phyloP scores from a whole-genome alignment of 2,797 vertebrate species.

The Enteromius argenteus region DNA sequence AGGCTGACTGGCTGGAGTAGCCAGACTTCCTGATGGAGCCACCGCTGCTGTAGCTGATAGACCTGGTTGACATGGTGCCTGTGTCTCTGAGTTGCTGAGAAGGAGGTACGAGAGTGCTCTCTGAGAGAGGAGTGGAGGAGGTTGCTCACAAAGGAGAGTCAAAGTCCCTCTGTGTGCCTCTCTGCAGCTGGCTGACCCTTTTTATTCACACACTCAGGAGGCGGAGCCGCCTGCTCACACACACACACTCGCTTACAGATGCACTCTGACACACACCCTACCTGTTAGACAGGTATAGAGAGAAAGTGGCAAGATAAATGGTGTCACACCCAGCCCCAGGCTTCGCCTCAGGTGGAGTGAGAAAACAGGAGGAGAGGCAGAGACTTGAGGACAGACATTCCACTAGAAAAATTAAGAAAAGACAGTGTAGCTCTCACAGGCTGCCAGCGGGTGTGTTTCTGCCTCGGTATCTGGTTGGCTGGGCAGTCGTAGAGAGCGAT shows the following conservation, averaged over 20 bases:
- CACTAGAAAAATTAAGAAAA: constrained; percentile 45
- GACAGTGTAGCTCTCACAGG: constrained; percentile 44
- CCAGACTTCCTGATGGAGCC: constrained; percentile 8
- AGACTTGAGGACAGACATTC: constrained; percentile 53
- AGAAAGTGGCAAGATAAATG: constrained; percentile 71
- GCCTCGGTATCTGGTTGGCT: constrained; percentile 53
- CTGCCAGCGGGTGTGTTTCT: constrained; percentile 53
- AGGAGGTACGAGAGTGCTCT: constrained; percentile 26
- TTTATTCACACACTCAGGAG: constrained; percentile 59
- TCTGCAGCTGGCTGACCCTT: constrained; percentile 60
- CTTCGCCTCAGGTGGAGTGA: constrained; percentile 51
- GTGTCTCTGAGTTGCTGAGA: constrained; percentile 39
- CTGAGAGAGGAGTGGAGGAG: constrained; percentile 57
- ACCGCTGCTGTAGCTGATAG: constrained; percentile 21
- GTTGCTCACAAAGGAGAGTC: constrained; percentile 80
- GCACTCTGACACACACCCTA: constrained; percentile 52
- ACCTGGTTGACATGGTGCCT: constrained; percentile 35
- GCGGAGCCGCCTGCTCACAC: constrained; percentile 40
- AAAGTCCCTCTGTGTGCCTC: constrained; percentile 78
- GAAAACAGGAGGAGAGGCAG: constrained; percentile 7
- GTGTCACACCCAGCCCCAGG: constrained; percentile 71
- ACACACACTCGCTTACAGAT: constrained; percentile 9
- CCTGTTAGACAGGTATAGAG: constrained; percentile 80
- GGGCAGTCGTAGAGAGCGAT: constrained; percentile 46
- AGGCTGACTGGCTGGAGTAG: constrained; percentile 62